These are phyloP conservation scores for Setophaga kirtlandii DNA, from an alignment of 2,113 vertebrate species.

Conservation along the genomic window DNA sequence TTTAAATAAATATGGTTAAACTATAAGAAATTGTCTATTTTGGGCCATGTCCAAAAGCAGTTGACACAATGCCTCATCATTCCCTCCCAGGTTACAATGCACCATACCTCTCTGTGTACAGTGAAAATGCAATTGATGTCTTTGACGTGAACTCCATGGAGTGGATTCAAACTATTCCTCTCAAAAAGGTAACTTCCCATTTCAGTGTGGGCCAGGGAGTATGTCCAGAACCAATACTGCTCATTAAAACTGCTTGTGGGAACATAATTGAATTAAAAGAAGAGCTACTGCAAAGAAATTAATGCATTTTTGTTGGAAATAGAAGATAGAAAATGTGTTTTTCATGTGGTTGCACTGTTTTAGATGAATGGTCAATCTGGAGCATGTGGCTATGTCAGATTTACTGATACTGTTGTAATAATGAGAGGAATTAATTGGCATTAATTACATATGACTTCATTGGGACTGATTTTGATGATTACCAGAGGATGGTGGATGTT, in stretches of 20 bases:
- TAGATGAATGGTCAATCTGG: not conserved
- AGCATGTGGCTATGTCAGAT: not conserved
- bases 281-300: not conserved
- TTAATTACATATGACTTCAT: not conserved
- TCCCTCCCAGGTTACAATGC: constrained; percentile 90
- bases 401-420: not conserved
- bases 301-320: not conserved
- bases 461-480: not conserved
- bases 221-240: not conserved
- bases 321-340: not conserved
- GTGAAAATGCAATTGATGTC: constrained; percentile 95
- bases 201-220: not conserved
- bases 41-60: not conserved
- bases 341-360: not conserved
- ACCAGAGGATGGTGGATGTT: not conserved
- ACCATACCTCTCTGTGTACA: constrained; percentile 97
- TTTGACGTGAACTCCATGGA: constrained; percentile 98
- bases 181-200: constrained; percentile 90
- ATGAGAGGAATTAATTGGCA: not conserved
- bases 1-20: not conserved
- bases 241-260: not conserved
- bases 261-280: not conserved
- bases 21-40: not conserved
- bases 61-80: not conserved
- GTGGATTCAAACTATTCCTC: constrained; percentile 97